Evolutionary conservation across 2,113 vertebrate species (phyloP).

Genomic region (Bos taurus): DNA sequence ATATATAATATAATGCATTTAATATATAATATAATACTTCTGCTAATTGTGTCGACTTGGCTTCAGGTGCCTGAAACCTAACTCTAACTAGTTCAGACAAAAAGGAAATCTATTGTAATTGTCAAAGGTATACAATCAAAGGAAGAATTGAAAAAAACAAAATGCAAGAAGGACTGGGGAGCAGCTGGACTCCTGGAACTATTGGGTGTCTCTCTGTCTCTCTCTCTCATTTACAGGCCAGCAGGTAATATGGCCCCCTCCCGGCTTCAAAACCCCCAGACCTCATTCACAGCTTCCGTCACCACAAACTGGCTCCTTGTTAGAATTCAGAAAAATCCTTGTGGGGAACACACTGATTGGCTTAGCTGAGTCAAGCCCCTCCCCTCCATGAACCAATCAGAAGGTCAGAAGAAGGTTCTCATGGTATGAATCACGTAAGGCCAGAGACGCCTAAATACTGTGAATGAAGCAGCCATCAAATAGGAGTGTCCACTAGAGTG

Average conservation of each 20-base stretch:
- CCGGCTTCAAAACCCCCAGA: background rate
- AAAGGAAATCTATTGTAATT: conserved; percentile 24
- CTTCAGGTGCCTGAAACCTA: conserved; percentile 26
- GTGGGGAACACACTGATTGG: background rate
- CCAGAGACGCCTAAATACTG: background rate
- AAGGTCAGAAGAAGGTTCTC: background rate
- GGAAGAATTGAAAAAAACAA: background rate
- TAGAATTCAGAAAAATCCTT: background rate
- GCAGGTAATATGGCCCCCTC: background rate
- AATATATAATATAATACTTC: background rate
- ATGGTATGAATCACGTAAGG: background rate
- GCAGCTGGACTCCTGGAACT: background rate
- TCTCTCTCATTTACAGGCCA: background rate
- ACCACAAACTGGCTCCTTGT: background rate
- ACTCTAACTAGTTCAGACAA: conserved; percentile 5
- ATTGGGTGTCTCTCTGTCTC: background rate
- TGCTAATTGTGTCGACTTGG: background rate
- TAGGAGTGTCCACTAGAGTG: background rate
- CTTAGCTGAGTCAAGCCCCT: background rate
- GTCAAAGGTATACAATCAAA: background rate
- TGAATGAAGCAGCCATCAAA: background rate
- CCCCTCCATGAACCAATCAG: background rate
- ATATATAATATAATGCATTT: background rate
- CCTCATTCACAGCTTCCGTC: background rate
- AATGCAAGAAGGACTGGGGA: background rate